A percentile compares a stretch with the other conserved stretches of the same genome.
phyloP scores from a whole-genome alignment of 2,797 vertebrate genomes.

The Pseudochirops cupreus region DNA sequence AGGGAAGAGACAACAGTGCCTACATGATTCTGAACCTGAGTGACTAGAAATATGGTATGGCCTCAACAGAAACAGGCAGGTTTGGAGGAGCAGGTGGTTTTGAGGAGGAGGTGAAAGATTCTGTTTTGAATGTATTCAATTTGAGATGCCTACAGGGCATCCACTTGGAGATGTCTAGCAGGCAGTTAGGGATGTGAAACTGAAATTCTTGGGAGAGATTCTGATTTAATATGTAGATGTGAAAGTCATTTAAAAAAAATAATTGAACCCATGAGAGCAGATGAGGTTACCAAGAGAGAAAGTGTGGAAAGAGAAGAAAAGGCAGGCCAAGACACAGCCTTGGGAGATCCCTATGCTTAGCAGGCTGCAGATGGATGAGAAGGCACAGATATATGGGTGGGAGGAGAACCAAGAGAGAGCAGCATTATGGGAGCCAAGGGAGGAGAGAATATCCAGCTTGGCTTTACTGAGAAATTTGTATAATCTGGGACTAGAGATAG shows the following conservation, averaged over 20 bases:
- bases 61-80: neutral
- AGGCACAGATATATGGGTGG: neutral
- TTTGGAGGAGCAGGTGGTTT: neutral
- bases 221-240: neutral
- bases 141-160: neutral
- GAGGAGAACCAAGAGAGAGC: neutral
- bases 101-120: neutral
- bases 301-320: neutral
- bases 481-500: no score
- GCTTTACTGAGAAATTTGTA: no score
- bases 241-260: neutral
- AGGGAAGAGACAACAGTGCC: neutral
- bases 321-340: neutral
- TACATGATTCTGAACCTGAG: neutral
- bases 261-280: neutral
- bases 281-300: neutral
- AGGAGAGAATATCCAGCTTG: no score
- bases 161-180: neutral
- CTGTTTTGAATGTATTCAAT: neutral
- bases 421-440: no score
- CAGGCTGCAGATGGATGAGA: neutral
- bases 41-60: neutral
- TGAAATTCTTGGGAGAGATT: neutral
- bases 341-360: neutral
- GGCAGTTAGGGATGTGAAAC: neutral